Evolutionary conservation across 2,888 invertebrate species (phyloP), one percentile per base, ranked within the genome.

Genomic region (Saturnia pavonia): DNA sequence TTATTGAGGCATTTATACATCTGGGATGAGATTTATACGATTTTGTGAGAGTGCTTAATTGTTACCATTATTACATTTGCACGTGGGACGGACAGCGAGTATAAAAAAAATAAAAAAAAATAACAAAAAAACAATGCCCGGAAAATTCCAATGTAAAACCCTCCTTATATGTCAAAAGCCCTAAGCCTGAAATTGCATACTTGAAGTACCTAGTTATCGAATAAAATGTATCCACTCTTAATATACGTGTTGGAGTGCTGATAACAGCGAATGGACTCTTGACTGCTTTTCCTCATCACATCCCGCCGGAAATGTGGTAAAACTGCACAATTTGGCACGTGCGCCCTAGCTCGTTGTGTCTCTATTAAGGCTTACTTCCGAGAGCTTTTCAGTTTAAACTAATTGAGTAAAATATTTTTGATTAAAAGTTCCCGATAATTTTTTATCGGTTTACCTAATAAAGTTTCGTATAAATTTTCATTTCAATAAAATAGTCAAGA

Each of bases 211-310:
- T 60, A 11, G 57, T 25, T 60, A 60, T 60, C 27, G 27, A 27
- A 60, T 60, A 60, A 60, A 60, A 60, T 60, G 27, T 27, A 65
- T 0, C 9, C 72, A 69, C 69, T 70, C 70, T 66, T 68, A 69
- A 57, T 67, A 80, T 81, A 87, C 89, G 89, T 89, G 89, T 80
- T 85, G 70, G 75, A 89, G 88, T 78, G 83, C 74, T 79, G 89
- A 88, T 88, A 87, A 76, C 72, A 14, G 73, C 45, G 74, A 84
- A 80, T 74, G 75, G 73, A 80, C 65, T 73, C 87, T 87, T 84
- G 83, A 83, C 85, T 82, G 79, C 75, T 71, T 74, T 71, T 74
- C 65, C 69, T n/a, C n/a, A 45, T 65, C 65, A 65, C 40, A 40
- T 65, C 65, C 65, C 40, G 65, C 22, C 40, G 65, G 40, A 2